Evolutionary conservation across 2,797 vertebrate species (phyloP).

Genomic region (Rhinogobio ventralis): DNA sequence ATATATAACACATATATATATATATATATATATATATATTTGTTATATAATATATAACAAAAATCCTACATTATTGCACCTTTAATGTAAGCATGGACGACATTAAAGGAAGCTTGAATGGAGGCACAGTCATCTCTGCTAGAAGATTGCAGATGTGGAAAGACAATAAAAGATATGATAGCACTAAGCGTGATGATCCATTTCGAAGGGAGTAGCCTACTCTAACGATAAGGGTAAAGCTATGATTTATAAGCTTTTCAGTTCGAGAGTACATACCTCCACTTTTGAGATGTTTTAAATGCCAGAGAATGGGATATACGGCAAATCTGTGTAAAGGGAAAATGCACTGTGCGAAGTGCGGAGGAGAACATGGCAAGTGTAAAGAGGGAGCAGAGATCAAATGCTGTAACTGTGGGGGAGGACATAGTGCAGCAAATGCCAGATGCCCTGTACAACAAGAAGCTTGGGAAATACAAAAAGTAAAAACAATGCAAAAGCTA

Average conservation of each 20-base stretch:
- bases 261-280: neutral
- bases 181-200: neutral
- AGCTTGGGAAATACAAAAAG: neutral
- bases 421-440: neutral
- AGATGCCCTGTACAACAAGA: neutral
- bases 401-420: neutral
- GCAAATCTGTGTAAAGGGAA: neutral
- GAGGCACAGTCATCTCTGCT: neutral
- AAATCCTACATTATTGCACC: neutral
- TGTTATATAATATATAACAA: no score
- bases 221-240: neutral
- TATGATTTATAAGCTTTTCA: neutral
- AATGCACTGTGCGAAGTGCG: neutral
- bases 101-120: neutral
- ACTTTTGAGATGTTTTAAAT: neutral
- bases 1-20: no score
- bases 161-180: neutral
- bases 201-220: neutral
- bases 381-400: neutral
- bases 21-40: no score
- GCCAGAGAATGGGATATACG: neutral
- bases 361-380: neutral
- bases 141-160: neutral
- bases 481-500: neutral
- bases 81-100: neutral